Evolutionary conservation across 2,888 invertebrate species (phyloP), one percentile per base, ranked within the genome.

Genomic region (Aromia moschata): DNA sequence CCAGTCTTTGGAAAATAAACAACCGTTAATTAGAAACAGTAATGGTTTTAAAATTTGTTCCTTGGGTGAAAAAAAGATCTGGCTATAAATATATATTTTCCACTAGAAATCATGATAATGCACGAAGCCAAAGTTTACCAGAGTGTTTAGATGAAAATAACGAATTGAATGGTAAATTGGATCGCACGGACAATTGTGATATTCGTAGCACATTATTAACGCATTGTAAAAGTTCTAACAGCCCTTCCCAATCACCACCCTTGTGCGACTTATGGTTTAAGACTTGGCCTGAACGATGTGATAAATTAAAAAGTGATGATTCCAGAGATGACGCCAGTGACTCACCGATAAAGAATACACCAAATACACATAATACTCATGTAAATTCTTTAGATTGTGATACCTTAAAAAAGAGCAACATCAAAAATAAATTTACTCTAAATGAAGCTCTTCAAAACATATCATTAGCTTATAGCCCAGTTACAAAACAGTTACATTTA

Each of bases 381-480:
- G 43, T 31, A 41, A 52, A 40, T 5, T 31, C 14, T 40, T 15
- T 4, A 30, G 31, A 15, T 30, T 52, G 41, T 52, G 52, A 52
- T 41, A 30, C 14, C 10, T 64, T 64, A 67, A 68, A 65, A 43
- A 72, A 74, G 59, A 81, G 84, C 75, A 85, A n/a, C n/a, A n/a
- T n/a, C n/a, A n/a, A 85, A 76, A 77, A 77, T 57, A 78, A 75
- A 64, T 82, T 86, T 77, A 84, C 85, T 62, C 82, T 90, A 62
- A 88, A 87, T 74, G 87, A 88, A 79, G 89, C 90, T 51, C 80
- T 91, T 71, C 87, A 89, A 75, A 88, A 85, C 77, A 89, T 91
- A 83, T 89, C 90, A 65, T 80, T 91, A 64, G 89, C 89, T 1
- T 91, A 90, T 79, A 90, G 89, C 77, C 90, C 90, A 10, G 83